Evolutionary conservation across 2,113 vertebrate genomes (phyloP), one percentile per base, ranked within the genome.

Genomic region (Dasyurus viverrinus): DNA sequence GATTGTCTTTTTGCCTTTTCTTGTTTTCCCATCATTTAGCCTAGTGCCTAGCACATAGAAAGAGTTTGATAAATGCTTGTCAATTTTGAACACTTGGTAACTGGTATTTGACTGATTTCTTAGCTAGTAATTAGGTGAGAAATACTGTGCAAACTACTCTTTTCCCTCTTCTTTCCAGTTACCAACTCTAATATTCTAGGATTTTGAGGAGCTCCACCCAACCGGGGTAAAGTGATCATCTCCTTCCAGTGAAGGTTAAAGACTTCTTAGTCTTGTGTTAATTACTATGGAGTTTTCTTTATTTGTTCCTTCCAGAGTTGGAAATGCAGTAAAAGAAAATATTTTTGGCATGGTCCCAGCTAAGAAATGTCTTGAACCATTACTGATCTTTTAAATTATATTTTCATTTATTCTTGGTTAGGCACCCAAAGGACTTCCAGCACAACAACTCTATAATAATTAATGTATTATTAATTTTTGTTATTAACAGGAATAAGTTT

Each of bases 391-490:
- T 97, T 48, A 93, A 94, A 10, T 47, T 94, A 47, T 50, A 3
- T 90, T 90, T 97, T 96, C 76, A 91, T 25, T 97, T 90, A 92
- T 94, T 96, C 94, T 94, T 60, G 52, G 60, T 96, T 46, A 95
- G 46, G 2, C 0, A 93, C 30, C 54, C 47, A 92, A 90, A 94
- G 46, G 46, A 95, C n/a, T 93, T 84, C 93, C 92, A 48, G 60
- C 0, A 93, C 0, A 96, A 84, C 1, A 22, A 23, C 19, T 84
- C n/a, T 84, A 42, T 84, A n/a, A 84, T 84, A 23, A 42, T 84
- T n/a, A 93, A 68, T 93, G 42, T 68, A 46, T 91, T 91, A 92
- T 52, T 94, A 91, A 96, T 95, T 95, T 94, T 94, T 93, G 92
- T 46, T 76, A 94, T 22, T 84, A 95, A 91, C 4, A 91, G 30